These are phyloP conservation scores for Caenorhabditis doughertyi DNA, from an alignment of 2,888 invertebrate species.

Conservation along the genomic window DNA sequence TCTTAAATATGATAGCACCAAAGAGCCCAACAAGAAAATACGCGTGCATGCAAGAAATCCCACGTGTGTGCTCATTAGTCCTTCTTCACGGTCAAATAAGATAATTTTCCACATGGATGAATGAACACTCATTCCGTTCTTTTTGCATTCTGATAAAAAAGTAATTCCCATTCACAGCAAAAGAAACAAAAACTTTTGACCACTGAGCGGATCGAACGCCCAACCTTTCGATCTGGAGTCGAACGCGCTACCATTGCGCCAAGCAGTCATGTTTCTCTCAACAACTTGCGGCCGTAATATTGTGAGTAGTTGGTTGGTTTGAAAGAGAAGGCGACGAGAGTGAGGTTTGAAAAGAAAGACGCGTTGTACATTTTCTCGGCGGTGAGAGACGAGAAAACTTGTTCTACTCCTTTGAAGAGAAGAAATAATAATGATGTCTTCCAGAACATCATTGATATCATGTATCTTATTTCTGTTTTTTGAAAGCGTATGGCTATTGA, in stretches of 20 bases:
- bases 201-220: constrained; percentile 77
- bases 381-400: not conserved
- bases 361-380: too few species aligned
- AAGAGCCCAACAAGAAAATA: too few species aligned
- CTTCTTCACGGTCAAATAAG: too few species aligned
- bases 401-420: not conserved
- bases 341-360: not conserved
- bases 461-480: not conserved
- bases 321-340: not conserved
- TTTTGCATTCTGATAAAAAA: not conserved
- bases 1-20: too few species aligned
- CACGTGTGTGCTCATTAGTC: too few species aligned
- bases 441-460: not conserved
- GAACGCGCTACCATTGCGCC: constrained; percentile 78
- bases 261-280: constrained; percentile 62
- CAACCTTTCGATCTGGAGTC: constrained; percentile 78
- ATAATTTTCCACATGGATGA: too few species aligned
- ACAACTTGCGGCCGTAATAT: constrained; percentile 3
- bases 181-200: constrained; percentile 68
- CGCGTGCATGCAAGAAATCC: too few species aligned
- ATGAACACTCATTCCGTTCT: too few species aligned
- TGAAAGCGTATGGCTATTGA: not conserved
- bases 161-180: not conserved
- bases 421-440: not conserved
- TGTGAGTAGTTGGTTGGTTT: not conserved